Conservation (phyloP, 2,888 invertebrate species). For the Drosophila fungiperda region DNA sequence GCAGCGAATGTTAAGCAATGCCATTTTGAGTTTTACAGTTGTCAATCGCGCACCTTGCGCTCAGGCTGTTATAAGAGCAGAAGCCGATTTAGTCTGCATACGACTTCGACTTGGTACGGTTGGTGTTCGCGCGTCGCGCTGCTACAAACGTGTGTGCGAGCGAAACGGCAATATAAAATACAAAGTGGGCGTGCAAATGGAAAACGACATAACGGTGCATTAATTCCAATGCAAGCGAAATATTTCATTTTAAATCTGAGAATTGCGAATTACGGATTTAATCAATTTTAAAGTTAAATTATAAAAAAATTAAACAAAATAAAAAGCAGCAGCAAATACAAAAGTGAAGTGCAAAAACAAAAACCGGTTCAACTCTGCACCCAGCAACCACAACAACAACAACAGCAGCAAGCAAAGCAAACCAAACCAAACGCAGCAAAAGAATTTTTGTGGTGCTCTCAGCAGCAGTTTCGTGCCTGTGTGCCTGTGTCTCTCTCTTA, state of each 20-base stretch:
- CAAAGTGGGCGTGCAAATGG: conserved; percentile 53
- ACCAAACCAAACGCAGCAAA: conserved; percentile 49
- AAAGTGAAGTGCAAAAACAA: conserved; percentile 80
- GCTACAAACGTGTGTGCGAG: conserved; percentile 52
- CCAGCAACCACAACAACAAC: conserved; percentile 47
- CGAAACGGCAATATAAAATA: conserved; percentile 50
- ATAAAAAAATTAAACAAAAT: conserved; percentile 3
- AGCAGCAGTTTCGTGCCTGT: conserved; percentile 27
- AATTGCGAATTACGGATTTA: conserved; percentile 13
- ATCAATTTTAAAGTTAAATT: conserved; percentile 47
- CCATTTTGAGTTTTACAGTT: conserved; percentile 48
- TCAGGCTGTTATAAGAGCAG: conserved; percentile 40
- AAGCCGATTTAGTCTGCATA: conserved; percentile 43
- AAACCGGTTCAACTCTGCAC: conserved; percentile 77
- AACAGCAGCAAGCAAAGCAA: conserved; percentile 44
- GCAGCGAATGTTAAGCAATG: conserved; percentile 10
- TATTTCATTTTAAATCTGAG: conserved; percentile 15
- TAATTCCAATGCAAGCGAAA: conserved; percentile 25
- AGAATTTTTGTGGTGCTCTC: conserved; percentile 66
- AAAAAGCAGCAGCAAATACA: conserved; percentile 43
- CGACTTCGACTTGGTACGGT: conserved; percentile 57
- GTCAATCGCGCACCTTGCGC: neutral
- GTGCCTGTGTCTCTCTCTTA: conserved; percentile 24
- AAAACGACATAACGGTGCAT: conserved; percentile 67
- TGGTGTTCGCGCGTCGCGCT: conserved; percentile 38